Base-by-base conservation (phyloP, 2,113 vertebrate species). In the Anolis sagrei region DNA sequence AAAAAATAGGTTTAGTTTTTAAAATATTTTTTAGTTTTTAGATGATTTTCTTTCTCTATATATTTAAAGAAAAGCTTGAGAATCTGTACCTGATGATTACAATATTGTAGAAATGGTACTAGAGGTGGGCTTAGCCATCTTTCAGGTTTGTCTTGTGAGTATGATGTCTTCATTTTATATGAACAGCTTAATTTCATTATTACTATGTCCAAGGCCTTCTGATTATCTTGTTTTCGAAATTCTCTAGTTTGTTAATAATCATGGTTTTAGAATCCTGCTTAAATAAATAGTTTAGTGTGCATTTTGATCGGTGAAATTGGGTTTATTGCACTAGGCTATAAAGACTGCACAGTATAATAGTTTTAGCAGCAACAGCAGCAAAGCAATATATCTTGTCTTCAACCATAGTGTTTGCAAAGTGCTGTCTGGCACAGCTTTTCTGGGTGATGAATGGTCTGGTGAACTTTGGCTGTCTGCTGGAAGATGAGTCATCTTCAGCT, bases 371-470 rank as follows among this genome's bases (percentile, higher is more conserved):
- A 29, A 48, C 34, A 85, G 66, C 36, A 62, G 64, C 83, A 79
- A 70, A 85, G 66, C 51, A 85, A 78, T 85, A 72, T 79, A 85
- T 78, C 83, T 70, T 85, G 49, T 79, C 66, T 79, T 39, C 76
- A 72, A 49, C 9, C 61, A 51, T 16, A 79, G 36, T 72, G 76
- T 44, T 85, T 61, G 66, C 76, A 85, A 85, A 85, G 76, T 79
- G 66, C 76, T 79, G 49, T 79, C 83, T 85, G 76, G 51, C 83
- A 72, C 39, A 79, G 64, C 68, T 61, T 10, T 76, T 79, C 83
- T 79, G 49, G 66, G 34, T 85, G 76, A 79, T 85, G 83, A 36
- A 79, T 79, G 76, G 51, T 49, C 75, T 78, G 64, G 23, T 78
- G 66, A 72, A 77, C 76, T 61, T 61, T 76, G 82, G 73, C 73